These are phyloP conservation scores for Limnephilus marmoratus DNA, from an alignment of 2,888 invertebrate genomes.

Conservation along the genomic window DNA sequence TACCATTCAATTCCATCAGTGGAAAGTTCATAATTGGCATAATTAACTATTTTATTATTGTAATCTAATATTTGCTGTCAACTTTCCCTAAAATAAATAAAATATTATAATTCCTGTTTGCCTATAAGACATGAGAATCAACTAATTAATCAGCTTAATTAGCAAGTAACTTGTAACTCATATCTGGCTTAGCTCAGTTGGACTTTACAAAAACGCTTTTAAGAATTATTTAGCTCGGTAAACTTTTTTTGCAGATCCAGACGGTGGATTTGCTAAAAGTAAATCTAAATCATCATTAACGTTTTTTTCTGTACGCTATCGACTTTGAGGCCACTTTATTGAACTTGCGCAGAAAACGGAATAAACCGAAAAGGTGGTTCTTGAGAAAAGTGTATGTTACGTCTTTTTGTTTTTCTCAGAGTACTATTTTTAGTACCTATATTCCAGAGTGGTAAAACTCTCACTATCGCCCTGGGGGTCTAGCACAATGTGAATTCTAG, in stretches of 20 bases:
- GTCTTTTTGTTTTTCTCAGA: too few relatives aligned
- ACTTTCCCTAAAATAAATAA: too few relatives aligned
- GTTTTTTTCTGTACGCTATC: too few relatives aligned
- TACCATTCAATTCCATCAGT: too few relatives aligned
- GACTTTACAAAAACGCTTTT: background rate
- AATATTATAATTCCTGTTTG: background rate
- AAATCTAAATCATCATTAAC: background rate
- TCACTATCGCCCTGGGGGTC: too few relatives aligned
- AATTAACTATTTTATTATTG: background rate
- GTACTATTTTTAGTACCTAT: too few relatives aligned
- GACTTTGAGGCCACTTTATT: background rate
- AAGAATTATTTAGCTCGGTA: background rate
- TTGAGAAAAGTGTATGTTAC: too few relatives aligned
- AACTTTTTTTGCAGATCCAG: background rate
- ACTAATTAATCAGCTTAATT: background rate
- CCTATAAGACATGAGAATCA: background rate
- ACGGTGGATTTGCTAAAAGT: background rate
- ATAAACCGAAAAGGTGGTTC: too few relatives aligned
- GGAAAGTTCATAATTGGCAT: too few relatives aligned
- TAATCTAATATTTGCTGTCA: too few relatives aligned
- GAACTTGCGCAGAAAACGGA: background rate
- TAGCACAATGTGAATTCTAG: too few relatives aligned
- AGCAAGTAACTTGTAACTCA: background rate
- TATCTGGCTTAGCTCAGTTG: background rate
- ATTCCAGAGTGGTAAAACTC: too few relatives aligned